These are phyloP conservation scores for Brachionus paranguensis DNA, from an alignment of 1,140 invertebrate species.

Conservation along the genomic window DNA sequence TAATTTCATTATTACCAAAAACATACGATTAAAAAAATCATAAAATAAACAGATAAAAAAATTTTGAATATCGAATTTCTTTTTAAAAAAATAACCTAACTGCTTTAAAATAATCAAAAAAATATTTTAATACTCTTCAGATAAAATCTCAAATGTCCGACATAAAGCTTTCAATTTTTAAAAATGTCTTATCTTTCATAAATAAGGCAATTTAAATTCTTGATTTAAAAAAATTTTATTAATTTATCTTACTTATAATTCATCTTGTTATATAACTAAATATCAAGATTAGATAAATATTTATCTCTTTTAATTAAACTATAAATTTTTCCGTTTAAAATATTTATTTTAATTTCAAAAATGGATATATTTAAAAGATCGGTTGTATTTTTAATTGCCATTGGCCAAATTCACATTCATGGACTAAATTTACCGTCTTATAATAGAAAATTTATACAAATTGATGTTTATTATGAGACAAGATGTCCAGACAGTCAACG, in stretches of 20 bases:
- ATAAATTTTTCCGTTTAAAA: neutral
- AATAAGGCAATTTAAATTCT: neutral
- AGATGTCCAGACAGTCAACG: conserved; percentile 15
- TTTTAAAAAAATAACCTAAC: too few relatives aligned
- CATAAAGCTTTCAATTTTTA: neutral
- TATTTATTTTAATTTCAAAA: neutral
- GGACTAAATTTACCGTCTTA: neutral
- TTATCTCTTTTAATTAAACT: neutral
- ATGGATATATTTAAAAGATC: neutral
- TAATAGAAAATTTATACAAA: neutral
- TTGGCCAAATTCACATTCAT: neutral
- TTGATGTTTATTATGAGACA: conserved; percentile 37
- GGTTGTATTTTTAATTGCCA: neutral
- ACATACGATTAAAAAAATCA: too few relatives aligned
- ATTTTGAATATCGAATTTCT: too few relatives aligned
- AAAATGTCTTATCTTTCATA: neutral
- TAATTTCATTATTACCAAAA: too few relatives aligned
- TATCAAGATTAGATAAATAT: neutral
- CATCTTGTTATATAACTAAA: neutral
- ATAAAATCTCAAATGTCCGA: neutral
- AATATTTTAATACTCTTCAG: neutral
- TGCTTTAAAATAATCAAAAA: too few relatives aligned
- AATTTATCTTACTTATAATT: neutral
- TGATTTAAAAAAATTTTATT: neutral
- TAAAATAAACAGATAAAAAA: too few relatives aligned